Evolutionary conservation across 2,888 invertebrate species (phyloP).

Genomic region (Agrotis exclamationis): DNA sequence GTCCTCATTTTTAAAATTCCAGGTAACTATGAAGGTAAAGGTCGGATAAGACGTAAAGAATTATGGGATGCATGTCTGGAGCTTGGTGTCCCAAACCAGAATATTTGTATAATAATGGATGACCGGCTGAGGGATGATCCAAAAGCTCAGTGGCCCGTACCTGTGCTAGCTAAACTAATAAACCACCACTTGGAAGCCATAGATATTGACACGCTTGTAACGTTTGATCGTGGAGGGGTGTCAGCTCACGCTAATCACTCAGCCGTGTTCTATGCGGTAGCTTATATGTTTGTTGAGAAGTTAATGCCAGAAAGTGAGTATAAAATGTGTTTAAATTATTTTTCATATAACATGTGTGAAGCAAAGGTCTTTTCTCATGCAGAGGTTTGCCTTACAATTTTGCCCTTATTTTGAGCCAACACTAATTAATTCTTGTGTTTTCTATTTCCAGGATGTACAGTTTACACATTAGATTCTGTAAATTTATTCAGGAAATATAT

Average conservation of each 20-base stretch:
- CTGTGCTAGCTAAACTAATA: constrained; percentile 85
- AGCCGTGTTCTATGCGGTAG: constrained; percentile 95
- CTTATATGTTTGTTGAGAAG: constrained; percentile 94
- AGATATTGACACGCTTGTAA: constrained; percentile 96
- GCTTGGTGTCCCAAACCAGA: constrained; percentile 95
- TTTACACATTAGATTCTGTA: constrained; percentile 96
- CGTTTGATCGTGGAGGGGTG: constrained; percentile 98
- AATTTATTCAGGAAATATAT: constrained; percentile 97
- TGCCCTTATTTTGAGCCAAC: too few species aligned
- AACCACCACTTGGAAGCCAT: constrained; percentile 93
- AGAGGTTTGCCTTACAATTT: too few species aligned
- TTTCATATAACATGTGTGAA: too few species aligned
- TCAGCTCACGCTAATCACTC: constrained; percentile 98
- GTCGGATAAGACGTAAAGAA: constrained; percentile 93
- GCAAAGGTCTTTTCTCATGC: not conserved
- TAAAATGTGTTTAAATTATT: not conserved
- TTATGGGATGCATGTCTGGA: constrained; percentile 95
- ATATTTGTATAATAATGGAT: constrained; percentile 94
- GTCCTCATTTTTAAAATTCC: constrained; percentile 43
- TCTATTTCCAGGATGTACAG: constrained; percentile 93
- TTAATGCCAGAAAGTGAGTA: constrained; percentile 94
- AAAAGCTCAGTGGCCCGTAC: constrained; percentile 93
- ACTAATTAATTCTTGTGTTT: not conserved
- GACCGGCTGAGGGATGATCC: constrained; percentile 95
- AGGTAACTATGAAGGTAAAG: constrained; percentile 93